Base-by-base conservation (phyloP, 2,113 vertebrate species). In the Misgurnus mizolepis region DNA sequence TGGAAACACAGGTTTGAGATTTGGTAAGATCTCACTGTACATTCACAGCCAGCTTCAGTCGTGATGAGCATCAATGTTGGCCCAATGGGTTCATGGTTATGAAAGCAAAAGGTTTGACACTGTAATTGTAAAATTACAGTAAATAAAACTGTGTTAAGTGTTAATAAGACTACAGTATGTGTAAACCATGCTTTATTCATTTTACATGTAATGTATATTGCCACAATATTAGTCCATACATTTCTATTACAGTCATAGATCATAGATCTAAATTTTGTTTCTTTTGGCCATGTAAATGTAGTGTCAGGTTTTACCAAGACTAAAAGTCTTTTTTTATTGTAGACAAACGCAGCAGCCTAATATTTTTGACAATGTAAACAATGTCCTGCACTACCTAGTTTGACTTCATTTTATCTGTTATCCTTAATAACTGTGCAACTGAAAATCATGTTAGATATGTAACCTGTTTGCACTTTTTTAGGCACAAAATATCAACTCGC, bases 31-130 rank as follows among this genome's bases (percentile, higher is more conserved):
- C 27, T 58, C 41, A 55, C 41, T 17, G 76, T 65, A 67, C 56
- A 58, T 76, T 71, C 78, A 72, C 49, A 58, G 71, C 61, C 27
- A 27, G 18, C 76, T 84, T 78, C n/a, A 61, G 45, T 65, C 15
- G 15, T 3, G 62, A 34, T 34, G 27, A 2, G 27, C 2, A 34
- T 34, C 27, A 34, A 34, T 3, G 40, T 15, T 7, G 65, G 41
- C 41, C 39, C 9, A 40, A 67, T 67, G 65, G 17, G 65, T 43
- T 67, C 65, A 27, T 14, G 58, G 14, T 40, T 60, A 60, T 34
- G 27, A 34, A 34, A 34, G 27, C 3, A 34, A 34, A 34, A 34
- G 27, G 11, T 81, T 81, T 68, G 56, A 43, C 65, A 80, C 69
- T 58, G 73, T 70, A 72, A 78, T 61, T 17, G 27, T 49, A 78